A percentile compares a stretch with the other conserved stretches of the same genome.
Conservation (phyloP, 2,888 invertebrate species). For the Pantelozetes paolii region DNA sequence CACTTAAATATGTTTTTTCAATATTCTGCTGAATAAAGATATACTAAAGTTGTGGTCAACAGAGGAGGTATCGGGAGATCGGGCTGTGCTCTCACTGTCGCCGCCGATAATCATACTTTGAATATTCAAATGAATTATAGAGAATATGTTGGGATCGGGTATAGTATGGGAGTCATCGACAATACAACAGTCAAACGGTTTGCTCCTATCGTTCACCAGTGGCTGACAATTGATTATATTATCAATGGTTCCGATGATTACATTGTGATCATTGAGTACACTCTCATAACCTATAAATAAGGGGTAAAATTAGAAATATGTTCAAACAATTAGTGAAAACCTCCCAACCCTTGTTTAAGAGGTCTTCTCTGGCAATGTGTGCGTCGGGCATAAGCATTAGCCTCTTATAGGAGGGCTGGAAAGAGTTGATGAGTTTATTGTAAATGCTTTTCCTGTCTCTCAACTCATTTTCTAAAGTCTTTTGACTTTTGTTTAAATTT, state of each 20-base stretch:
- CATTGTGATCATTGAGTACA: neutral
- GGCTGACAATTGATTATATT: neutral
- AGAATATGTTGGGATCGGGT: neutral
- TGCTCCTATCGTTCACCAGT: neutral
- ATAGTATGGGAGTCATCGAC: neutral
- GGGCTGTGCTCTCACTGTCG: neutral
- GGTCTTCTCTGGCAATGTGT: constrained; percentile 2
- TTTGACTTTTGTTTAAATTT: neutral
- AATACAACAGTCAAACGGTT: constrained; percentile 18
- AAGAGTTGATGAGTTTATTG: neutral
- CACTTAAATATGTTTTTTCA: too few relatives aligned
- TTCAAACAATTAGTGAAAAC: neutral
- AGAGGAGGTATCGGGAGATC: neutral
- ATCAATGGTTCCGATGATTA: neutral
- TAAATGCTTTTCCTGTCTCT: neutral
- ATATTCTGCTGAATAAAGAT: neutral
- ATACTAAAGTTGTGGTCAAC: neutral
- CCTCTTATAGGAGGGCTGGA: neutral
- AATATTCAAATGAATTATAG: neutral
- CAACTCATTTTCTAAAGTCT: neutral
- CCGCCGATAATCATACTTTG: neutral
- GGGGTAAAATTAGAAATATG: neutral
- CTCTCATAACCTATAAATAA: neutral
- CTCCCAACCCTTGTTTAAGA: neutral
- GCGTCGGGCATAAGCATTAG: neutral